Evolutionary conservation across 1,140 invertebrate genomes (phyloP), one percentile per base, ranked within the genome.

Genomic region (Capitella teleta): DNA sequence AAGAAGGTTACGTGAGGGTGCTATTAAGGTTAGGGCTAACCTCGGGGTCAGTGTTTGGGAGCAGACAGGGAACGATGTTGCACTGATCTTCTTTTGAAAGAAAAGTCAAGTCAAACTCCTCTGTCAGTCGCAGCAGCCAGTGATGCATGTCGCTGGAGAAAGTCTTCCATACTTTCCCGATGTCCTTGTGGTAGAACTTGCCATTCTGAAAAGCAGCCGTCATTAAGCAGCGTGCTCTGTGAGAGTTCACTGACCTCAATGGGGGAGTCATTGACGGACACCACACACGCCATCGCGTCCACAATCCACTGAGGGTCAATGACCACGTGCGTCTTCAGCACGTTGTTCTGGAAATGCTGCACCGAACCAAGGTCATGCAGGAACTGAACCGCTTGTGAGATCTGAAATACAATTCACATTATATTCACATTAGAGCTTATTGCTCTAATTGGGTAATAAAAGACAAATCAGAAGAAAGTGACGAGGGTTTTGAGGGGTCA

Each of bases 271-370:
- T 69, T 61, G 10, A 72, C 67, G 26, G 65, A 66, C 5, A 72
- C 67, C 19, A 72, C 52, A 54, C 67, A 70, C 2, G 69, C 60
- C 66, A 72, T 68, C n/a, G 67, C 64, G 53, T 72, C 64, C 3
- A 70, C 66, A 45, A 72, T 69, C 65, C 68, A 72, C 60, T 72
- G 69, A 12, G 69, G 67, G 16, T 64, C 56, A 12, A 72, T 67
- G n/a, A 72, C 67, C 3, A 72, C 59, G 28, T 64, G 52, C 12
- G 58, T 51, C 28, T 58, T 54, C 28, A 72, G 54, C 25, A 66
- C 63, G 23, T 62, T 58, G 19, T 62, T 67, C 53, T 67, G 58
- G 53, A 72, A 72, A 56, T 68, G 65, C 59, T 69, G 67, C 2
- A 72, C 56, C 5, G 66, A 67, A n/a, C 69, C 69, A 5, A 72